phyloP scores from a whole-genome alignment of 1,140 invertebrate species.

The Zaprionus camerounensis region DNA sequence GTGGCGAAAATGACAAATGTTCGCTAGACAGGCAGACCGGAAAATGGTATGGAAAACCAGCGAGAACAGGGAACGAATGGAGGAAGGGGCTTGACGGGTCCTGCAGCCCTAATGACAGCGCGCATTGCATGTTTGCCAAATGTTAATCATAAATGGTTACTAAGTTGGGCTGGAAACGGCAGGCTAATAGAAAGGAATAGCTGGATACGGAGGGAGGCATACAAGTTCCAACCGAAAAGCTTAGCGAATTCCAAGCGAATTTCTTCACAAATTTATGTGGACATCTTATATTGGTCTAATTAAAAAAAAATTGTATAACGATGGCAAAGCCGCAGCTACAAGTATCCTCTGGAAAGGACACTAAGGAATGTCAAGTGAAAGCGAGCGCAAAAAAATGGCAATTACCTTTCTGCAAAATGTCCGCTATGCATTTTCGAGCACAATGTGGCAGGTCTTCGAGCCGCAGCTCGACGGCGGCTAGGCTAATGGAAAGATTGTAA shows the following conservation, averaged over 20 bases:
- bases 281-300: slow-evolving; percentile 54
- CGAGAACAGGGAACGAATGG: slow-evolving; percentile 8
- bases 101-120: slow-evolving; percentile 64
- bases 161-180: slow-evolving; percentile 22
- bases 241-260: slow-evolving; percentile 22
- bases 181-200: slow-evolving; percentile 11
- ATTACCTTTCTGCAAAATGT: slow-evolving; percentile 49
- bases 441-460: slow-evolving; percentile 70
- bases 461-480: slow-evolving; percentile 37
- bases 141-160: slow-evolving; percentile 76
- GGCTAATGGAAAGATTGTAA: slow-evolving; percentile 68
- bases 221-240: neutral
- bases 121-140: slow-evolving; percentile 73
- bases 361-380: slow-evolving; percentile 26
- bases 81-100: slow-evolving; percentile 5
- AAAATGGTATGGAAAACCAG: slow-evolving; percentile 51
- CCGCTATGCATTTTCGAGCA: slow-evolving; percentile 53
- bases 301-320: slow-evolving; percentile 34
- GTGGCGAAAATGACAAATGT: slow-evolving; percentile 74
- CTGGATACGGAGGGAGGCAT: neutral
- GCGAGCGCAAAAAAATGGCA: slow-evolving; percentile 38
- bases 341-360: neutral
- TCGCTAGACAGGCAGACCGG: slow-evolving; percentile 74
- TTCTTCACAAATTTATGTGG: slow-evolving; percentile 52
- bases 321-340: slow-evolving; percentile 7